Evolutionary conservation across 2,888 invertebrate species (phyloP).

Genomic region (Ptycholaimellus sp.): DNA sequence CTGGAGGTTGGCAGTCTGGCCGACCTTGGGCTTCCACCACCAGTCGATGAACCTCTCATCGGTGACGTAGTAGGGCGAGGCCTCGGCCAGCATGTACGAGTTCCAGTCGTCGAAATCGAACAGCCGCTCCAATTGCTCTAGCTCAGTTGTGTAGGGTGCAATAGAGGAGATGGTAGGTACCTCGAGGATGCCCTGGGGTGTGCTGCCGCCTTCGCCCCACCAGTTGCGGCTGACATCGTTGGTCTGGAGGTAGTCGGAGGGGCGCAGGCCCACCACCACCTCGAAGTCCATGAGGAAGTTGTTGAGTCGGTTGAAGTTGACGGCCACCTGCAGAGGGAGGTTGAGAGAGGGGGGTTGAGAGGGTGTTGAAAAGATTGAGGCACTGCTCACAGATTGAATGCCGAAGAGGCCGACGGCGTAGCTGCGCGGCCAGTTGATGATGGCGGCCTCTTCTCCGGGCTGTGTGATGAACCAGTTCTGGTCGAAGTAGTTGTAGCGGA

Average conservation of each 20-base stretch:
- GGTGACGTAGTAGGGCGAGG: slow-evolving; percentile 57
- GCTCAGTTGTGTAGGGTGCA: no score
- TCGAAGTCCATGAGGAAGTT: slow-evolving; percentile 54
- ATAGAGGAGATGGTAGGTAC: no score
- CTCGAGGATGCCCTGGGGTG: no score
- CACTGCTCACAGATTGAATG: slow-evolving; percentile 45
- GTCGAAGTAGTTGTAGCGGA: slow-evolving; percentile 22
- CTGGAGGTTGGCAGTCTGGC: background rate
- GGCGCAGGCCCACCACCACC: slow-evolving; percentile 49
- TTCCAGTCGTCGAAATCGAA: slow-evolving; percentile 99
- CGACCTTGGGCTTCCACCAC: slow-evolving; percentile 20
- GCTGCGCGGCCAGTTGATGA: slow-evolving; percentile 36
- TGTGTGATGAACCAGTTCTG: slow-evolving; percentile 13
- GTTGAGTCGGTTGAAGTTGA: slow-evolving; percentile 64
- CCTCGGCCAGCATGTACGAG: slow-evolving; percentile 73
- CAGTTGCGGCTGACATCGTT: slow-evolving; percentile 43
- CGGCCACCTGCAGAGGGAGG: slow-evolving; percentile 36
- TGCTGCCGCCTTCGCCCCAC: slow-evolving; percentile 58
- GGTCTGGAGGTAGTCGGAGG: slow-evolving; percentile 8
- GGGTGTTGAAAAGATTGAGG: background rate
- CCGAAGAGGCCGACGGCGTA: slow-evolving; percentile 74
- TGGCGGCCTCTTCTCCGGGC: background rate
- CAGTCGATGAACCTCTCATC: slow-evolving; percentile 32
- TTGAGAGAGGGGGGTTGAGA: background rate
- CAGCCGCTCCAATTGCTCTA: no score